These are phyloP conservation scores for Mimumesa dahlbomi DNA, from an alignment of 2,888 invertebrate species.

Conservation along the genomic window DNA sequence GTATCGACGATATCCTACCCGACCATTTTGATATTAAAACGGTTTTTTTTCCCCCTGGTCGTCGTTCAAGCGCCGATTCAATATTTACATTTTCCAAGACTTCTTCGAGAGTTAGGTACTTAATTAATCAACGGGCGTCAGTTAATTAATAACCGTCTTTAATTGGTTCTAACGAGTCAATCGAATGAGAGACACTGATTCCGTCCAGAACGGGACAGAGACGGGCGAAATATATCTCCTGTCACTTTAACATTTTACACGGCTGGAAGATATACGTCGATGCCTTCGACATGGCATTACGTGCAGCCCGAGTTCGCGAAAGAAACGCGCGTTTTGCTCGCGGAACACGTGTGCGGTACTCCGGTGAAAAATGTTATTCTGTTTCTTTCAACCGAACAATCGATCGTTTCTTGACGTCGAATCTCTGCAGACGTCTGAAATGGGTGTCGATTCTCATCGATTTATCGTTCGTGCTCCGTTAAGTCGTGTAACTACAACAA, in stretches of 20 bases:
- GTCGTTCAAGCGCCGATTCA: background rate
- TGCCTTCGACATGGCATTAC: conserved; percentile 13
- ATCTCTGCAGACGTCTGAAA: conserved; percentile 17
- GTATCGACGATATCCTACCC: too few relatives aligned
- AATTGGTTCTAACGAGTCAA: background rate
- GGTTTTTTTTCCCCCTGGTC: too few relatives aligned
- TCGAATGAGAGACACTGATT: conserved; percentile 42
- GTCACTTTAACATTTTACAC: conserved; percentile 47
- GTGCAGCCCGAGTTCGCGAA: conserved; percentile 21
- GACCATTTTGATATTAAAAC: background rate
- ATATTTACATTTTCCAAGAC: background rate
- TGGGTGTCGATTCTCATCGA: conserved; percentile 1
- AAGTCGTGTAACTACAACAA: background rate
- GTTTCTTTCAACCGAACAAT: conserved; percentile 34
- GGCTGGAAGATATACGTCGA: conserved; percentile 51
- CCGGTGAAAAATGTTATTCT: conserved; percentile 45
- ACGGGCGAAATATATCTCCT: conserved; percentile 49
- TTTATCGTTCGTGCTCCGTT: background rate
- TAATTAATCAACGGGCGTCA: background rate
- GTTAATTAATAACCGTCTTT: background rate
- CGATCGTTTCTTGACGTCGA: conserved; percentile 26
- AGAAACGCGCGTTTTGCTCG: conserved; percentile 33
- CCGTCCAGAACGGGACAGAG: background rate
- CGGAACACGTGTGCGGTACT: conserved; percentile 18
- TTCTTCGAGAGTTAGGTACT: background rate